Evolutionary conservation across 2,797 vertebrate species (phyloP).

Genomic region (Chelon auratus): DNA sequence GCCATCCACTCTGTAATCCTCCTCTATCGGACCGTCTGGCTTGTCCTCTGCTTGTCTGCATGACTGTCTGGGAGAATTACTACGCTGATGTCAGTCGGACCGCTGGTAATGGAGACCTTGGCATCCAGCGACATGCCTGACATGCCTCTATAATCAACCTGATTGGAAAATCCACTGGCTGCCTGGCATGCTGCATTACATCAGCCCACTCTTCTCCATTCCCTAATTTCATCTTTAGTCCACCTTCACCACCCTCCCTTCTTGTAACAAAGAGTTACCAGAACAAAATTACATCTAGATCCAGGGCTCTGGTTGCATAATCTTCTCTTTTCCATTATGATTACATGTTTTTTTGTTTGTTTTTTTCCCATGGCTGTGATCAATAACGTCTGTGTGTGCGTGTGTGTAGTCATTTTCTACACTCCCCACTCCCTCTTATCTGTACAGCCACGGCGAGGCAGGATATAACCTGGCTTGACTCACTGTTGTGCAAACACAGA

Average conservation of each 20-base stretch:
- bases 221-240: constrained; percentile 28
- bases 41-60: constrained; percentile 34
- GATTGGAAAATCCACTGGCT: constrained; percentile 72
- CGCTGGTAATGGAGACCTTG: constrained; percentile 62
- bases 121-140: constrained; percentile 62
- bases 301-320: constrained; percentile 32
- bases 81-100: constrained; percentile 57
- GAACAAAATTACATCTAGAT: constrained; percentile 20
- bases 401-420: constrained; percentile 6
- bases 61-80: constrained; percentile 57
- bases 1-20: constrained; percentile 33
- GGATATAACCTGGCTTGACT: constrained; percentile 33
- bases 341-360: constrained; percentile 20
- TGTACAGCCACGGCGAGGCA: constrained; percentile 26
- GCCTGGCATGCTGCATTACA: constrained; percentile 54
- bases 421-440: constrained; percentile 26
- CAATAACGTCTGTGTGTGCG: constrained; percentile 37
- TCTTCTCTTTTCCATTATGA: constrained; percentile 28
- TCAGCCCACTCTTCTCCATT: constrained; percentile 40
- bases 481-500: constrained; percentile 41
- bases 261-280: neutral
- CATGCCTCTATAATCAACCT: constrained; percentile 68
- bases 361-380: constrained; percentile 56
- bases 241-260: neutral
- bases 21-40: constrained; percentile 33